Evolutionary conservation across 2,113 vertebrate species (phyloP).

Genomic region (Dipodomys spectabilis): DNA sequence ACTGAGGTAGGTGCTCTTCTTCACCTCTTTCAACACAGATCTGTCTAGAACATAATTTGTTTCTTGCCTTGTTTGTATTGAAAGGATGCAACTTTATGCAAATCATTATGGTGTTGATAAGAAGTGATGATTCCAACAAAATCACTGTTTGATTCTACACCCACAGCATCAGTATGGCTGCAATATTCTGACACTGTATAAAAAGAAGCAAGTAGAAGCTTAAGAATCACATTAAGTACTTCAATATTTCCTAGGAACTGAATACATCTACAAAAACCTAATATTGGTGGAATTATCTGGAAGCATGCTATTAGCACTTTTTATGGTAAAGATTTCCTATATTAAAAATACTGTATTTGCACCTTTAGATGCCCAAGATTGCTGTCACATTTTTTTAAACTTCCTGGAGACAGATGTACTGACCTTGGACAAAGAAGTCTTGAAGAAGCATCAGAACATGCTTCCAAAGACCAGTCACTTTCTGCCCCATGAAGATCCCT

Average conservation of each 20-base stretch:
- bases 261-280: neutral
- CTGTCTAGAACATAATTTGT: neutral
- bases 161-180: neutral
- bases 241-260: neutral
- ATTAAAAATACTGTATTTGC: neutral
- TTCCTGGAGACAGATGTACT: neutral
- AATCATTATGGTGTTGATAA: too few species aligned
- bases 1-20: neutral
- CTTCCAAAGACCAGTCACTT: neutral
- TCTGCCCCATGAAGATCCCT: neutral
- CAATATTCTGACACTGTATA: neutral
- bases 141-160: neutral
- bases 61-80: neutral
- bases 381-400: neutral
- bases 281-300: neutral
- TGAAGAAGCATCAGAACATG: neutral
- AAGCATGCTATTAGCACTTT: neutral
- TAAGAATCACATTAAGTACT: neutral
- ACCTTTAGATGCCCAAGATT: neutral
- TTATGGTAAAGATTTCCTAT: neutral
- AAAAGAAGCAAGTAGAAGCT: neutral
- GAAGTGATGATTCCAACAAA: neutral
- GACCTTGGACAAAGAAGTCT: fast-evolving
- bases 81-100: too few species aligned
- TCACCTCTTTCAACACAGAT: neutral